Conservation (phyloP, 2,888 invertebrate genomes). For the Pyrrhia umbra region DNA sequence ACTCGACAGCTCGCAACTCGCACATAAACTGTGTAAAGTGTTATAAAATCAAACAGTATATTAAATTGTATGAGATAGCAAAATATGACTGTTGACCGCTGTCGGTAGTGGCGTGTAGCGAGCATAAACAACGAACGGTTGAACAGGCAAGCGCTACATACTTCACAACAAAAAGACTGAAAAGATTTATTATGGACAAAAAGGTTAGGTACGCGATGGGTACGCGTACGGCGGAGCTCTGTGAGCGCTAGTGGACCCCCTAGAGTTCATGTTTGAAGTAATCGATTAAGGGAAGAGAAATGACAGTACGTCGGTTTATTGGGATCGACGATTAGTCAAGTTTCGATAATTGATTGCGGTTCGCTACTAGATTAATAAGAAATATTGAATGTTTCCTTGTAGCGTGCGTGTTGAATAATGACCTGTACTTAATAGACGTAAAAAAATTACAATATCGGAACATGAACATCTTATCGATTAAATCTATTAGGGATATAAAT, state of each 20-base stretch:
- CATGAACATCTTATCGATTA: conserved; percentile 57
- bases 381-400: conserved; percentile 77
- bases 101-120: conserved; percentile 60
- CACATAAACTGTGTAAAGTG: conserved; percentile 53
- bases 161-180: conserved; percentile 73
- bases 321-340: conserved; percentile 86
- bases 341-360: conserved; percentile 88
- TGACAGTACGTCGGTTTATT: conserved; percentile 88
- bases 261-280: conserved; percentile 87
- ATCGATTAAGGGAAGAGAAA: conserved; percentile 90
- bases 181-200: conserved; percentile 82
- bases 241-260: conserved; percentile 82
- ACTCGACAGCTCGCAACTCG: conserved; percentile 49
- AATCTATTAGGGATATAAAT: conserved; percentile 58
- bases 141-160: conserved; percentile 58
- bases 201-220: conserved; percentile 72
- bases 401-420: conserved; percentile 72
- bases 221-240: conserved; percentile 67
- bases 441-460: conserved; percentile 62
- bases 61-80: conserved; percentile 67
- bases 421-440: conserved; percentile 61
- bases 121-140: conserved; percentile 61
- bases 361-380: conserved; percentile 87
- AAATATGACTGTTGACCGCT: conserved; percentile 56
- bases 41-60: conserved; percentile 64